Base-by-base conservation (phyloP, 1,140 invertebrate genomes). In the Teleopsis dalmanni region DNA sequence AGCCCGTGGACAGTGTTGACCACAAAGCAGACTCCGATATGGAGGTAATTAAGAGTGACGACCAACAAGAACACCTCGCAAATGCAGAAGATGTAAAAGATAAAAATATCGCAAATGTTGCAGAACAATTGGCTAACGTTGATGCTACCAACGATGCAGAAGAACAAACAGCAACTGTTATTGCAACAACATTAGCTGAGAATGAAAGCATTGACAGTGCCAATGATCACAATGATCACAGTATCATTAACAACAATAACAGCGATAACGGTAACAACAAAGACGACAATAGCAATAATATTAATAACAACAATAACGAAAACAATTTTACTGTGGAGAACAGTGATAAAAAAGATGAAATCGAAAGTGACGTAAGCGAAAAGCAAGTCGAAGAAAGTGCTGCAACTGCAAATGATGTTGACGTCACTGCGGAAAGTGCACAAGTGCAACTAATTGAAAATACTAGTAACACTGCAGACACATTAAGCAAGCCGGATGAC, bases 101-200 rank as follows among this genome's bases (percentile, higher is more conserved):
- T 18, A 40, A 48, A 34, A 3, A 19, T 14, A 23, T 38, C 37
- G 2, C 11, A 26, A 47, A 48, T 16, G 2, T 33, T 29, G 47
- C 48, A 53, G 58, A 58, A 59, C 56, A 65, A 60, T 59, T 53
- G 50, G 62, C 57, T 56, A 55, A 65, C 56, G 54, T 56, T 41
- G 53, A 59, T 51, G 60, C 61, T 58, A 59, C 60, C 63, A 62
- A 62, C 56, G 59, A 56, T 50, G 54, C 57, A 57, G 62, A 64
- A 65, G 57, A 64, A 3, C 4, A 35, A 35, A 22, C 38, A 41
- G 16, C 44, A n/a, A 47, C 14, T n/a, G 3, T 2, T 21, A 36
- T 14, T 22, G 7, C 14, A 33, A 47, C 45, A 47, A 21, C 19
- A 26, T 14, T 31, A 23, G 14, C 33, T 25, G 9, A n/a, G n/a